Base-by-base conservation (phyloP, 2,797 vertebrate species). In the Liparis tanakae region DNA sequence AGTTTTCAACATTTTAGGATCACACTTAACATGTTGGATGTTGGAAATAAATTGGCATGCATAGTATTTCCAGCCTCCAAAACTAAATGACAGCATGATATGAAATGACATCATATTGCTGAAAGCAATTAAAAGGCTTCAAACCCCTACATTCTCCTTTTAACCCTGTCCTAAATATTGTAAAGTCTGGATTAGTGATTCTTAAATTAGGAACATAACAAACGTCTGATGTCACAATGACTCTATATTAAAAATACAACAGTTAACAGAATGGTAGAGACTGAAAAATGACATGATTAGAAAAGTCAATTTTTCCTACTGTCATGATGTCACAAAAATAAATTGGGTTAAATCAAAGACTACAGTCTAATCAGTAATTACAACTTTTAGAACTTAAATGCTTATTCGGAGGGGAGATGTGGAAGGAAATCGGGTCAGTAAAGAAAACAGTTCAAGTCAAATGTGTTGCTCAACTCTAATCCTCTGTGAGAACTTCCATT, bases 81-180 rank as follows among this genome's bases (percentile, higher is more conserved):
- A 13, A 14, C 33, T 4, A 15, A 48, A 22, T 22, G 25, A 34
- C 25, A 57, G 34, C 10, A 34, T 43, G 64, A 33, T 22, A 22
- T 44, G 18, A 48, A 36, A 22, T 69, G 5, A 25, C n/a, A 43
- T 54, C 13, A 17, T 18, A 10, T 66, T 36, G 13, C 41, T 57
- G 25, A 44, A 46, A 34, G 66, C 66, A 68, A 36, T 36, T 55
- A 13, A 54, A 46, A 57, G 39, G 13, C 14, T 41, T 18, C 48
- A 25, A 10, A 34, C n/a, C 34, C 46, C 20, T n/a, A 44, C 37
- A 48, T 51, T 61, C 25, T 20, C 25, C 30, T 34, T 44, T 62
- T 63, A 44, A 39, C 20, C 30, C 69, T 12, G 25, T 62, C 25
- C 18, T 37, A 62, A 15, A 34, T 61, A 50, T 33, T 61, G 46